phyloP scores from a whole-genome alignment of 1,140 invertebrate species.

The Apis laboriosa region DNA sequence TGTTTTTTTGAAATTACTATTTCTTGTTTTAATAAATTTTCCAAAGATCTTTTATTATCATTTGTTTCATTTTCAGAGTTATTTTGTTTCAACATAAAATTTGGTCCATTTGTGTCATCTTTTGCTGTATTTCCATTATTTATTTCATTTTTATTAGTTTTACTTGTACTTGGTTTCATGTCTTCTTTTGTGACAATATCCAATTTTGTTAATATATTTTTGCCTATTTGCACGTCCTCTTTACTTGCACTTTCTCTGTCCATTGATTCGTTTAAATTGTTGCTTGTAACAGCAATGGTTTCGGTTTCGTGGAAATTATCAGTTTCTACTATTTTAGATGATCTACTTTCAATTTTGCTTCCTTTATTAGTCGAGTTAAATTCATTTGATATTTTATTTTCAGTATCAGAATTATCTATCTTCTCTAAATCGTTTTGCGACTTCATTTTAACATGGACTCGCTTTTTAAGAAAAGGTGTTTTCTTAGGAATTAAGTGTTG shows the following conservation, averaged over 20 bases:
- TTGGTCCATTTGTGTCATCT: neutral
- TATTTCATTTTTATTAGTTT: neutral
- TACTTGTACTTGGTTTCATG: slow-evolving; percentile 22
- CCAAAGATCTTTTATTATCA: neutral
- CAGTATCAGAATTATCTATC: slow-evolving; percentile 10
- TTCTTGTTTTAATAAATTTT: neutral
- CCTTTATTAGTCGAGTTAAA: neutral
- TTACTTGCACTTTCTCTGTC: neutral
- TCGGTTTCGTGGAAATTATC: neutral
- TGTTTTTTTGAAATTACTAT: neutral
- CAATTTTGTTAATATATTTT: neutral
- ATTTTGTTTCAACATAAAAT: neutral
- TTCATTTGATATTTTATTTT: neutral
- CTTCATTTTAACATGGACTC: slow-evolving; percentile 20
- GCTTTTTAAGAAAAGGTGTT: slow-evolving; percentile 23
- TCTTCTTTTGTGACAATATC: neutral
- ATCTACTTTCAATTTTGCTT: neutral
- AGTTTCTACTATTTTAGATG: neutral
- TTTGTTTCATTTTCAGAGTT: slow-evolving; percentile 13
- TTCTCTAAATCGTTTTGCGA: slow-evolving; percentile 5
- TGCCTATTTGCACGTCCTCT: neutral
- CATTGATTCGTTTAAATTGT: slow-evolving; percentile 5
- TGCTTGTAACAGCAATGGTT: neutral
- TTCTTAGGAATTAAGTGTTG: slow-evolving; percentile 43
- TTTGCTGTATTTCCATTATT: neutral